Percentiles rank a stretch among this genome's conserved stretches.
phyloP scores from a whole-genome alignment of 1,140 invertebrate species.

The Steinernema feltiae region DNA sequence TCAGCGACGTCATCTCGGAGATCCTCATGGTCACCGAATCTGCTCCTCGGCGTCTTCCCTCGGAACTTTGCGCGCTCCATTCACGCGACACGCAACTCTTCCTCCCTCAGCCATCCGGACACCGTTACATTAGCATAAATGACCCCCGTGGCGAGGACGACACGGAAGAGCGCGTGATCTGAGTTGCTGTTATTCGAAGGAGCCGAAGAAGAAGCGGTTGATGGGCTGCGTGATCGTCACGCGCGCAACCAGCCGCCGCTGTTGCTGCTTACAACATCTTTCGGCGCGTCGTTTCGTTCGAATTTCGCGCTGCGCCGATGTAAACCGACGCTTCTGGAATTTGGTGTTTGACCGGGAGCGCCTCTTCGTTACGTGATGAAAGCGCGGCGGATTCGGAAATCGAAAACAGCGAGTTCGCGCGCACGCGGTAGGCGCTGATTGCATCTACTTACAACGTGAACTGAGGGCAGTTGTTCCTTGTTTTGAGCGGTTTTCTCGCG shows the following conservation, averaged over 20 bases:
- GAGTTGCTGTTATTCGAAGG: background rate
- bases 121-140: slow-evolving; percentile 12
- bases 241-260: too few species aligned
- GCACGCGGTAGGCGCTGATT: background rate
- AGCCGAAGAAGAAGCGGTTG: background rate
- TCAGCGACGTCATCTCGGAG: too few species aligned
- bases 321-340: background rate
- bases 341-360: background rate
- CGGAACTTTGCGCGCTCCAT: too few species aligned
- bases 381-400: background rate
- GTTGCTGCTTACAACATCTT: too few species aligned
- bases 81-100: background rate
- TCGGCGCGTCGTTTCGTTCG: too few species aligned
- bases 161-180: background rate
- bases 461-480: too few species aligned
- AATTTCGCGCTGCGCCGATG: background rate
- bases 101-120: background rate
- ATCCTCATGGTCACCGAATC: too few species aligned
- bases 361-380: background rate
- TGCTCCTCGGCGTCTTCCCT: too few species aligned
- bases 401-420: background rate
- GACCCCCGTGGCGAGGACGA: background rate
- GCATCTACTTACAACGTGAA: background rate
- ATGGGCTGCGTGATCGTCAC: background rate
- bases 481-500: too few species aligned